These are phyloP conservation scores for Macrochelys suwanniensis DNA, from an alignment of 2,797 vertebrate species.

Conservation along the genomic window DNA sequence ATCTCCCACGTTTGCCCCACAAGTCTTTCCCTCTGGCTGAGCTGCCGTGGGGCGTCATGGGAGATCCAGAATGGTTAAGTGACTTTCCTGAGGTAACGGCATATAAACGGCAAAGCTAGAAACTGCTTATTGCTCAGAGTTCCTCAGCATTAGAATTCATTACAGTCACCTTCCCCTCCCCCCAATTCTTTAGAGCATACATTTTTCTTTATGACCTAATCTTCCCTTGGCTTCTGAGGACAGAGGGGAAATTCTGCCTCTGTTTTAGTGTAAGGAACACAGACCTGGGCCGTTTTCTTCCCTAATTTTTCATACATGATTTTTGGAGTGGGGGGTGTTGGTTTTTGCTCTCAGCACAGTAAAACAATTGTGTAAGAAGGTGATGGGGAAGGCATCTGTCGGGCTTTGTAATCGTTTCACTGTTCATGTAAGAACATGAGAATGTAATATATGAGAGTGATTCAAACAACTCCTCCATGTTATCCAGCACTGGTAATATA, in stretches of 20 bases:
- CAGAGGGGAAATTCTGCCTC: neutral
- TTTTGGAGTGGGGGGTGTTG: neutral
- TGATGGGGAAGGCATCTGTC: fast-evolving
- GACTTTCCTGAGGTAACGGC: neutral
- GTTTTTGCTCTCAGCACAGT: slow-evolving; percentile 13
- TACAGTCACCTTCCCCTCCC: slow-evolving; percentile 20
- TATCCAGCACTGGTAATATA: slow-evolving; percentile 16
- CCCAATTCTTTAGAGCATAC: neutral
- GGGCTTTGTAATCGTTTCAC: fast-evolving
- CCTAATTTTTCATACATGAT: neutral
- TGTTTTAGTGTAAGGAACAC: slow-evolving; percentile 9
- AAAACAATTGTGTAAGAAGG: neutral
- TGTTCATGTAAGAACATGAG: neutral
- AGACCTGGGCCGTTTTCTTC: neutral
- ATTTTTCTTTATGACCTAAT: slow-evolving; percentile 35
- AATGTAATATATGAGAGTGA: neutral
- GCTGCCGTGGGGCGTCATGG: neutral
- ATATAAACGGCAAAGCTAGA: neutral
- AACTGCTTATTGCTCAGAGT: neutral
- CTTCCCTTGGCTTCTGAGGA: slow-evolving; percentile 25
- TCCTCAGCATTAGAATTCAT: neutral
- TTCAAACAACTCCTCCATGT: neutral
- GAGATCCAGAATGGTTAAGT: neutral
- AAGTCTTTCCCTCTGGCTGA: neutral
- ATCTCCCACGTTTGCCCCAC: neutral